Evolutionary conservation across 2,888 invertebrate species (phyloP).

Genomic region (Eilema sororculum): DNA sequence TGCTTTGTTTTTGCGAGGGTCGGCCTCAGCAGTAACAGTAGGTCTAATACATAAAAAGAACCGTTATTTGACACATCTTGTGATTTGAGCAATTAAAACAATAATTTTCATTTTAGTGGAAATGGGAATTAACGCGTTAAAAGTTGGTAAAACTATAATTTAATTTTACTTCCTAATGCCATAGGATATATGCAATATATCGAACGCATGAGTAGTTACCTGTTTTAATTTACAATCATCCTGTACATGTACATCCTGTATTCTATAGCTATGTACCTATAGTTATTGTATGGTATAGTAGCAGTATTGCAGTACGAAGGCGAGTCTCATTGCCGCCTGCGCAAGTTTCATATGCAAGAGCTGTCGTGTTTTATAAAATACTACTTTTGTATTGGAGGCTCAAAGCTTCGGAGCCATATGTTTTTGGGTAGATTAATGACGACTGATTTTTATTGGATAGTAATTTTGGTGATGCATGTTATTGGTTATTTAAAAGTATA

Average conservation of each 20-base stretch:
- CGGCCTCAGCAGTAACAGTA: no score
- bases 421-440: conserved; percentile 13
- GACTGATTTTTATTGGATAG: conserved; percentile 12
- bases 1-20: no score
- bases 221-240: background rate
- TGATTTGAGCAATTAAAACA: no score
- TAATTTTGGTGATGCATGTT: conserved; percentile 7
- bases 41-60: no score
- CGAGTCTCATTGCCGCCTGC: conserved; percentile 35
- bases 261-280: background rate
- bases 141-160: no score
- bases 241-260: conserved; percentile 6
- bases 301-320: conserved; percentile 18
- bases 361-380: conserved; percentile 28
- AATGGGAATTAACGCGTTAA: no score
- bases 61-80: no score
- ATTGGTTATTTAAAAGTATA: conserved; percentile 7
- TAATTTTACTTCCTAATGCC: no score
- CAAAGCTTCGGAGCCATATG: conserved; percentile 3
- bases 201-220: background rate
- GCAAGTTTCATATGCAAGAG: conserved; percentile 32
- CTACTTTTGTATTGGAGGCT: conserved; percentile 19
- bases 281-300: conserved; percentile 17
- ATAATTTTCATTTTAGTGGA: no score
- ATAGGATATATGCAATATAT: no score